Evolutionary conservation across 2,888 invertebrate species (phyloP), one percentile per base, ranked within the genome.

Genomic region (Salticus scenicus): DNA sequence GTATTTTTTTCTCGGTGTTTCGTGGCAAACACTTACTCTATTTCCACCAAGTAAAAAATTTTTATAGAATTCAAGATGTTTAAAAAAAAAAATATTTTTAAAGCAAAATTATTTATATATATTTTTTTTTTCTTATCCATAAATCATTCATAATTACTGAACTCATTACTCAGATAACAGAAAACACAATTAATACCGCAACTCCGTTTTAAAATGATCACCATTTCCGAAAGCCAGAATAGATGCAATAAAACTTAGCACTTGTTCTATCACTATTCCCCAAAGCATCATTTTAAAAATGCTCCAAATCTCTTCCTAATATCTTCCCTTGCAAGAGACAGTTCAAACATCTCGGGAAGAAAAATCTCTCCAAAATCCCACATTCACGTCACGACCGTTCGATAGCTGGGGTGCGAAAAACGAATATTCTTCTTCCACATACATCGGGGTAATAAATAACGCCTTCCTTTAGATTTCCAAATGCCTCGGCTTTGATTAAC

Each of bases 401-500:
- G 70, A 81, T 81, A 70, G 28, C 74, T 47, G 47, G 63, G 64
- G 83, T 78, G 70, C 74, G 64, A 63, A 57, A 69, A 83, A 70
- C 57, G 82, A 66, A 70, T 66, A 31, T 31, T 51, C 57, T 41
- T 14, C 63, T 17, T 74, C 63, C 64, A 33, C 67, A 83, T 33
- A 47, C 47, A 84, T 69, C 66, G 71, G 42, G 57, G 47, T 63
- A 64, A 84, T 84, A 77, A 84, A 84, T 77, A 84, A 84, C 66
- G 72, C 41, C 73, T 71, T 14, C 31, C 76, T 64, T 57, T 67
- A 82, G 64, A 75, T 82, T 69, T 74, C 81, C 76, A 63, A 83
- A 83, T 83, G 76, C 76, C 20, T 33, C 66, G 64, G 67, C 73
- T 67, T 77, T 84, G 83, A 84, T 84, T 77, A 84, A 84, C 76